A percentile compares a stretch with the other conserved stretches of the same genome.
Evolutionary conservation across 2,888 invertebrate species (phyloP).

Genomic region (Deroplatys truncata): DNA sequence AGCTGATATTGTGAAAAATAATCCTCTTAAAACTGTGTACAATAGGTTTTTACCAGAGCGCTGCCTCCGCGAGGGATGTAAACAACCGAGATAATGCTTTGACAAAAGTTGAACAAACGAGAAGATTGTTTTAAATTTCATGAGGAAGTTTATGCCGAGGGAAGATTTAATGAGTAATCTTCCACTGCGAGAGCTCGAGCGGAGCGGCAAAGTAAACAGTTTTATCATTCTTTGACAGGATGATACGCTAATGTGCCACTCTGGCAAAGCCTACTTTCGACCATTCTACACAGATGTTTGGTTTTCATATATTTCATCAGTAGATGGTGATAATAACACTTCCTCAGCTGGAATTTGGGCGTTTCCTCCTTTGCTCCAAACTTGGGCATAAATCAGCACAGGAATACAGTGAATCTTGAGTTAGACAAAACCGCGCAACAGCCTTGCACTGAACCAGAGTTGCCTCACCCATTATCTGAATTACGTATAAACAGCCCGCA

Average conservation of each 20-base stretch:
- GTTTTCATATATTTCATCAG: not conserved
- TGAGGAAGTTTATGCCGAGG: not conserved
- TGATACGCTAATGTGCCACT: not conserved
- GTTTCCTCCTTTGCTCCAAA: too few relatives aligned
- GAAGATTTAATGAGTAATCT: not conserved
- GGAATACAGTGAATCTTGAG: too few relatives aligned
- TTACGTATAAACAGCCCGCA: too few relatives aligned
- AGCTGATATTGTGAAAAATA: not conserved
- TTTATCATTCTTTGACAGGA: not conserved
- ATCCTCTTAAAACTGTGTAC: not conserved
- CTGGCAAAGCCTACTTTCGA: not conserved
- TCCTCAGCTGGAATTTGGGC: too few relatives aligned
- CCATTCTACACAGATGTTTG: not conserved
- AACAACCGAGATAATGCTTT: not conserved
- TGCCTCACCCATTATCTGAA: too few relatives aligned
- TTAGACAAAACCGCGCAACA: too few relatives aligned
- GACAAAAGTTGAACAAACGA: not conserved
- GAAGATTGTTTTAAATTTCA: not conserved
- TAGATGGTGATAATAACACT: not conserved
- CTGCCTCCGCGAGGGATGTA: not conserved
- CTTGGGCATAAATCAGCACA: too few relatives aligned
- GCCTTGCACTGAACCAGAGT: too few relatives aligned
- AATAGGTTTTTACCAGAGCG: not conserved
- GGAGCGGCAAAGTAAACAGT: not conserved
- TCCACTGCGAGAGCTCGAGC: not conserved